phyloP scores from a whole-genome alignment of 2,113 vertebrate genomes.

The Ophiodon elongatus region DNA sequence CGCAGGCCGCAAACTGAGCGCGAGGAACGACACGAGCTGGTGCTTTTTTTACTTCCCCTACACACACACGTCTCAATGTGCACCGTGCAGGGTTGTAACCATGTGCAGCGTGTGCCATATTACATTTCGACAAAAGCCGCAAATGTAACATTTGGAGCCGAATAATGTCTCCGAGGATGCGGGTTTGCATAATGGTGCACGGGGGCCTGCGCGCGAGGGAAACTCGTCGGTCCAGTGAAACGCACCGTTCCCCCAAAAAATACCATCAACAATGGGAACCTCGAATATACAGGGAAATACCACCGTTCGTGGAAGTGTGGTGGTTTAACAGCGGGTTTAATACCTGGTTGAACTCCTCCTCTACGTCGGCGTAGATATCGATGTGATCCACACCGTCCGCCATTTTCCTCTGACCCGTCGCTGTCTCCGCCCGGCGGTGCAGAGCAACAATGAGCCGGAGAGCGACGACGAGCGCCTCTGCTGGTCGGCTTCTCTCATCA shows the following conservation, averaged over 20 bases:
- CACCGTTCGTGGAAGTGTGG: rapidly evolving
- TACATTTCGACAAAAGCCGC: background rate
- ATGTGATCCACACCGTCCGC: constrained; percentile 98
- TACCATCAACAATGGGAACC: rapidly evolving
- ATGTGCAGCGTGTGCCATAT: rapidly evolving
- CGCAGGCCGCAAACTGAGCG: constrained; percentile 23
- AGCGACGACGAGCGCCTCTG: constrained; percentile 3
- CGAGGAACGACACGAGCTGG: background rate
- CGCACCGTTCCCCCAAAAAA: background rate
- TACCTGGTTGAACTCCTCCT: constrained; percentile 97
- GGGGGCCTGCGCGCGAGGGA: constrained; percentile 16
- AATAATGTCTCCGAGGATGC: background rate
- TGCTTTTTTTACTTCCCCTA: background rate
- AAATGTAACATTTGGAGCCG: background rate
- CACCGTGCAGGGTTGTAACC: too few relatives aligned
- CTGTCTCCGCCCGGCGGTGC: constrained; percentile 67
- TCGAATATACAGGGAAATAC: rapidly evolving
- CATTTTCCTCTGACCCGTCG: constrained; percentile 88
- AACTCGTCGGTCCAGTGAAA: background rate
- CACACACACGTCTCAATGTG: rapidly evolving
- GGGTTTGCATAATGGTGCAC: constrained; percentile 44
- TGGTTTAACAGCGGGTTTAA: background rate
- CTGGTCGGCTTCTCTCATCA: background rate
- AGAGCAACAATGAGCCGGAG: constrained; percentile 53
- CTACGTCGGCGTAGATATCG: constrained; percentile 97